Base-by-base conservation (phyloP, 2,888 invertebrate species). In the Mythimna ferrago region DNA sequence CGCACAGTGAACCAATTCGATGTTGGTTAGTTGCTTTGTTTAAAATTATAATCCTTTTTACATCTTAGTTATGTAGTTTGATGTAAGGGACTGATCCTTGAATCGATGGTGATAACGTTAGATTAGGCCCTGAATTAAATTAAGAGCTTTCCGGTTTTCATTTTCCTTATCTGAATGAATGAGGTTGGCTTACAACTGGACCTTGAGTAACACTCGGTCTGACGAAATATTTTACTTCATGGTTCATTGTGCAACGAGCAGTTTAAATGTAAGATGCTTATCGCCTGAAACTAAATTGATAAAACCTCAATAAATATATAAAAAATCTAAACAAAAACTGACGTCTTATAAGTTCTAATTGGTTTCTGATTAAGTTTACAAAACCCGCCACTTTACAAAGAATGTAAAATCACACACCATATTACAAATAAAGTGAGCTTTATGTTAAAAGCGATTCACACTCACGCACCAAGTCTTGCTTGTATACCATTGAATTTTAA, bases 401-500 rank as follows among this genome's bases (percentile, higher is more conserved):
- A 67, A 65, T 71, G 21, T 73, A 74, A 78, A 82, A 80, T 78
- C 75, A 78, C 71, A 81, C 65, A 71, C 70, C 48, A 64, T 63
- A 63, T 78, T 75, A 85, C 76, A 53, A 86, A 82, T 78, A 84
- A 78, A 80, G 73, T 70, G 83, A 94, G 92, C 92, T 94, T 89
- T 86, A 84, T 87, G 88, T 88, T 80, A 85, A 88, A 90, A 91
- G 89, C 88, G 87, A 92, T 93, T 93, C 91, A 91, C 90, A 90
- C 89, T 90, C 91, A 92, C 89, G 90, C 82, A 83, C 87, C 91
- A 90, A 92, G 89, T 92, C 89, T 89, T 88, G 89, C 89, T 87
- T 92, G 88, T 90, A 86, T 85, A 89, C 92, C 93, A 95, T 95
- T 94, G 94, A 95, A 96, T 94, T 93, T 94, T 94, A 95, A 96